A percentile compares a stretch with the other conserved stretches of the same genome.
Conservation (phyloP, 2,113 vertebrate species). For the Synodontis membranacea region DNA sequence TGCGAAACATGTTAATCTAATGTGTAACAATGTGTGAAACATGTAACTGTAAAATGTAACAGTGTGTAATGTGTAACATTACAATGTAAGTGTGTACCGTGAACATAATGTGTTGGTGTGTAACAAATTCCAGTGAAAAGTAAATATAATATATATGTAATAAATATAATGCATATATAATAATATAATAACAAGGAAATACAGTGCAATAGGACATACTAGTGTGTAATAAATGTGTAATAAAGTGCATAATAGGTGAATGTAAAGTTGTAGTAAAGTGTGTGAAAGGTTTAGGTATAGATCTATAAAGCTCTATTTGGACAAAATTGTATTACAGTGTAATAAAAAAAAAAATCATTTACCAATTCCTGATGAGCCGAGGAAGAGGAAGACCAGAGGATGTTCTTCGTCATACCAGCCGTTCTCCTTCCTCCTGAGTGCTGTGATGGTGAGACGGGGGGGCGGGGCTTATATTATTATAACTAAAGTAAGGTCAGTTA, state of each 20-base stretch:
- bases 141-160: neutral
- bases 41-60: neutral
- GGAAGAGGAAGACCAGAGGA: slow-evolving; percentile 94
- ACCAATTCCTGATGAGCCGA: slow-evolving; percentile 98
- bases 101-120: neutral
- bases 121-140: neutral
- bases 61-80: neutral
- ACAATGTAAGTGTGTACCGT: no score
- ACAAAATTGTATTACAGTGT: neutral
- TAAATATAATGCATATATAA: no score
- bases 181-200: no score
- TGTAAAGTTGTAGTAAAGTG: neutral
- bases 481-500: slow-evolving; percentile 38
- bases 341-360: slow-evolving; percentile 56
- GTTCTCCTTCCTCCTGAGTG: slow-evolving; percentile 96
- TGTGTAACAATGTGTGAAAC: neutral
- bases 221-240: neutral
- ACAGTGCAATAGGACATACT: neutral
- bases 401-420: slow-evolving; percentile 98
- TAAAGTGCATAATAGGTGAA: no score
- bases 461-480: slow-evolving; percentile 49
- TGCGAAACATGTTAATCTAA: neutral
- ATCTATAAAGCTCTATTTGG: neutral
- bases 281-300: neutral
- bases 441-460: slow-evolving; percentile 65